Conservation (phyloP, 1,140 invertebrate species). For the Drosophila saltans region DNA sequence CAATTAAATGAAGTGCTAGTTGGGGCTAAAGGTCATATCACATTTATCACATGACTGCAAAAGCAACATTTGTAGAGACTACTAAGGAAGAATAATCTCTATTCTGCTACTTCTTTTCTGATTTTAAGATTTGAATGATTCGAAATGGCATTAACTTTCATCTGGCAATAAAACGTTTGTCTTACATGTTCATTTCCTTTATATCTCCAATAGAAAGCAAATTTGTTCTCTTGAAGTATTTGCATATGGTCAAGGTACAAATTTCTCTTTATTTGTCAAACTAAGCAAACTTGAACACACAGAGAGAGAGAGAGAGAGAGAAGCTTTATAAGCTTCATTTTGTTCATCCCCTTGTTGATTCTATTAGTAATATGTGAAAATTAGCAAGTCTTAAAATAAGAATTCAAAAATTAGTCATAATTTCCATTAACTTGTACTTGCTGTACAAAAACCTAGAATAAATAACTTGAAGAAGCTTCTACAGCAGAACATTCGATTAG, state of each 20-base stretch:
- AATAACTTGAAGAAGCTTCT: too few relatives aligned
- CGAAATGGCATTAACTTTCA: too few relatives aligned
- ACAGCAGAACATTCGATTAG: too few relatives aligned
- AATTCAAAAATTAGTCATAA: not conserved
- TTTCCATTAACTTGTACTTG: not conserved
- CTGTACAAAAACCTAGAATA: not conserved
- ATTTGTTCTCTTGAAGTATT: not conserved
- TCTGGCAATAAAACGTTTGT: not conserved
- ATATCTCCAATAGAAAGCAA: not conserved
- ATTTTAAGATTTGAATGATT: too few relatives aligned
- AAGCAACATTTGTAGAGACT: too few relatives aligned
- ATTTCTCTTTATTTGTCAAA: not conserved
- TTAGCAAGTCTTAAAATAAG: conserved; percentile 6
- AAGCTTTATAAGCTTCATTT: not conserved
- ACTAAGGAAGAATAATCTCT: too few relatives aligned
- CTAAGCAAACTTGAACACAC: not conserved
- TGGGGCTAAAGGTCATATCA: not conserved
- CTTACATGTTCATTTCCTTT: not conserved
- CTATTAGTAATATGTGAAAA: conserved; percentile 4
- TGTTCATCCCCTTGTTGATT: not conserved
- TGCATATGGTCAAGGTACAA: not conserved
- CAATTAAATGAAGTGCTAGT: not conserved
- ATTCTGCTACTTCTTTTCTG: too few relatives aligned
- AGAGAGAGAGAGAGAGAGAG: conserved; percentile 33
- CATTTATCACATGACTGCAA: too few relatives aligned